These are phyloP conservation scores for Alethe diademata DNA, from an alignment of 2,113 vertebrate genomes.

Conservation along the genomic window DNA sequence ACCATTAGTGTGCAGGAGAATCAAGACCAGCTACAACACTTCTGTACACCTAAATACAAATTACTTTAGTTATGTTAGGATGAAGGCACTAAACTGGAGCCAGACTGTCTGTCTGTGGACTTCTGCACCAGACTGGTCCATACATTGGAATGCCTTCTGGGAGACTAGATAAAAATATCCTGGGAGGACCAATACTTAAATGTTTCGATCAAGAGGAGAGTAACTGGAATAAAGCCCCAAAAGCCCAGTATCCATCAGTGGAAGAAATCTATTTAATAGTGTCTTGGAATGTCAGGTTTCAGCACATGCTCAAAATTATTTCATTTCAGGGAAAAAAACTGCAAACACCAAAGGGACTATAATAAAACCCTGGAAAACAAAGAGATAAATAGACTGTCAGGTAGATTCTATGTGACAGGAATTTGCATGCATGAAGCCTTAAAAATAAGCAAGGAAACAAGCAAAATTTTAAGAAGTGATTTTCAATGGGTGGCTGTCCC, in stretches of 20 bases:
- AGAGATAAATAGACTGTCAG: not conserved
- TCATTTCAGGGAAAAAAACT: not conserved
- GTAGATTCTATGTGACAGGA: not conserved
- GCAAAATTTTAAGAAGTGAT: not conserved
- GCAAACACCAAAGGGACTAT: not conserved
- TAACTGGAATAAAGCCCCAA: not conserved
- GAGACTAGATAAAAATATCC: constrained; percentile 67
- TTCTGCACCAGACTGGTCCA: constrained; percentile 58
- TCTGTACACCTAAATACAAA: constrained; percentile 69
- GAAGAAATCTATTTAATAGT: not conserved
- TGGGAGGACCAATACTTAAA: constrained; percentile 54
- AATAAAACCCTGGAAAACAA: not conserved
- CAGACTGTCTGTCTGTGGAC: constrained; percentile 76
- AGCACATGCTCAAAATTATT: not conserved
- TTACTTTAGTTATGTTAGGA: constrained; percentile 44
- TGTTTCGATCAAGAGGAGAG: constrained; percentile 30
- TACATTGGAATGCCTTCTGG: constrained; percentile 62
- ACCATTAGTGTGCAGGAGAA: constrained; percentile 33
- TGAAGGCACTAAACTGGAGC: constrained; percentile 70
- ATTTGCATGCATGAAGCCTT: not conserved
- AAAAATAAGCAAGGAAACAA: not conserved
- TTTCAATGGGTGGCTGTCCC: not conserved
- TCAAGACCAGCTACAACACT: constrained; percentile 34
- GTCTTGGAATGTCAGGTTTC: not conserved
- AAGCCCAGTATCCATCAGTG: not conserved